A percentile compares a stretch with the other conserved stretches of the same genome.
Conservation (phyloP, 2,113 vertebrate genomes). For the Dendrocopos noguchii region DNA sequence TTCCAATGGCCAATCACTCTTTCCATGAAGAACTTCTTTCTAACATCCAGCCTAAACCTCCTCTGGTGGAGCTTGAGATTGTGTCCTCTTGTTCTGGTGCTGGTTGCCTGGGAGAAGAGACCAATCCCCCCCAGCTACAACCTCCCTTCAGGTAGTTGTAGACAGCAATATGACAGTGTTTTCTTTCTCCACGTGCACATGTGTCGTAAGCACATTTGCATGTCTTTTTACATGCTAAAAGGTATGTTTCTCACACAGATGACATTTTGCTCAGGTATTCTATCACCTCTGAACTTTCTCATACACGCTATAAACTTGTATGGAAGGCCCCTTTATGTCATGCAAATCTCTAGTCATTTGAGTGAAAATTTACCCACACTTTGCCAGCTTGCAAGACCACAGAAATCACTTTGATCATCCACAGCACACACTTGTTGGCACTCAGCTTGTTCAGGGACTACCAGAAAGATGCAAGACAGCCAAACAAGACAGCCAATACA, state of each 20-base stretch:
- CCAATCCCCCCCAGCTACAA: no score
- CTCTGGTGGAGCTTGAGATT: no score
- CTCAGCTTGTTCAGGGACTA: background rate
- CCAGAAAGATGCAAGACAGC: background rate
- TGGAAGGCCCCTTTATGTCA: background rate
- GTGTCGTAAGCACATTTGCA: background rate
- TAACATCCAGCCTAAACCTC: no score
- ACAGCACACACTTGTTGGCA: background rate
- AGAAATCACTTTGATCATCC: background rate
- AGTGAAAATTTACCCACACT: background rate
- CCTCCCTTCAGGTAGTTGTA: no score
- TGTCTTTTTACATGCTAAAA: background rate
- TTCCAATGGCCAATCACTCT: no score
- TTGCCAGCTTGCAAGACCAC: background rate
- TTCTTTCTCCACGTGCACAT: background rate
- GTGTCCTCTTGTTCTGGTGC: no score
- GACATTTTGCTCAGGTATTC: background rate
- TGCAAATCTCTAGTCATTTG: background rate
- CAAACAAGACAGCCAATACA: background rate
- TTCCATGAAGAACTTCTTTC: no score
- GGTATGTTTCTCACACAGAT: background rate
- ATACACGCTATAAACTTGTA: background rate
- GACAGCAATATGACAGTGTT: background rate
- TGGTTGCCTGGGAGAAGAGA: no score
- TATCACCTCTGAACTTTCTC: background rate